Percentiles rank a stretch among this genome's conserved stretches.
Evolutionary conservation across 2,888 invertebrate genomes (phyloP).

Genomic region (Scrobipalpa costella): DNA sequence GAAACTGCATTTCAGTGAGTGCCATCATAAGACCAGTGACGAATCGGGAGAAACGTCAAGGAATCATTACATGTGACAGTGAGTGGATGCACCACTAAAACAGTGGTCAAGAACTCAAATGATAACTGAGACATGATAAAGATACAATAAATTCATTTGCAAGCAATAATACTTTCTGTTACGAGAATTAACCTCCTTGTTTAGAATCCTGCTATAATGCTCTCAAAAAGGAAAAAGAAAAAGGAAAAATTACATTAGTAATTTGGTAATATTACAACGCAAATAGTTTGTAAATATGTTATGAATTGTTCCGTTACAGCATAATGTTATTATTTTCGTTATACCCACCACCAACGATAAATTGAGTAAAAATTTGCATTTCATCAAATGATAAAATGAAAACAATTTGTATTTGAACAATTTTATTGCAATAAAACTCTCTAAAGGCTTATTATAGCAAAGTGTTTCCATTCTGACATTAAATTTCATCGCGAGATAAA

Average conservation of each 20-base stretch:
- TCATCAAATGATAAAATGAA: slow-evolving; percentile 23
- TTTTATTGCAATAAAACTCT: slow-evolving; percentile 12
- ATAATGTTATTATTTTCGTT: slow-evolving; percentile 40
- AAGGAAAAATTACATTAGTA: slow-evolving; percentile 77
- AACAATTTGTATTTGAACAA: slow-evolving; percentile 20
- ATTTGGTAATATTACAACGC: slow-evolving; percentile 56
- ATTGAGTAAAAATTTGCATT: slow-evolving; percentile 31
- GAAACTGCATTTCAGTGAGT: slow-evolving; percentile 82
- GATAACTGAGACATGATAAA: slow-evolving; percentile 61
- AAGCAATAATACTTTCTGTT: slow-evolving; percentile 75
- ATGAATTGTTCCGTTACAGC: slow-evolving; percentile 42
- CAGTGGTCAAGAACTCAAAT: slow-evolving; percentile 58
- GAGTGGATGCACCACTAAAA: slow-evolving; percentile 77
- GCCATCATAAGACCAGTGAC: slow-evolving; percentile 70
- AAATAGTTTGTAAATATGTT: slow-evolving; percentile 45
- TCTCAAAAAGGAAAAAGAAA: slow-evolving; percentile 72
- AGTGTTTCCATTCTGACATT: slow-evolving; percentile 45
- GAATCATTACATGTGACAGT: slow-evolving; percentile 88
- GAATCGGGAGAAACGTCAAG: slow-evolving; percentile 58
- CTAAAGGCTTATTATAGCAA: slow-evolving; percentile 36
- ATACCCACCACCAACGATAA: slow-evolving; percentile 58
- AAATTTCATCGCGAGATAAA: slow-evolving; percentile 41
- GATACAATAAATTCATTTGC: slow-evolving; percentile 69
- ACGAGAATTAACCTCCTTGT: slow-evolving; percentile 77
- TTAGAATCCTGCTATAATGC: slow-evolving; percentile 80